Conservation (phyloP, 2,888 invertebrate genomes). For the Nomada hirtipes region DNA sequence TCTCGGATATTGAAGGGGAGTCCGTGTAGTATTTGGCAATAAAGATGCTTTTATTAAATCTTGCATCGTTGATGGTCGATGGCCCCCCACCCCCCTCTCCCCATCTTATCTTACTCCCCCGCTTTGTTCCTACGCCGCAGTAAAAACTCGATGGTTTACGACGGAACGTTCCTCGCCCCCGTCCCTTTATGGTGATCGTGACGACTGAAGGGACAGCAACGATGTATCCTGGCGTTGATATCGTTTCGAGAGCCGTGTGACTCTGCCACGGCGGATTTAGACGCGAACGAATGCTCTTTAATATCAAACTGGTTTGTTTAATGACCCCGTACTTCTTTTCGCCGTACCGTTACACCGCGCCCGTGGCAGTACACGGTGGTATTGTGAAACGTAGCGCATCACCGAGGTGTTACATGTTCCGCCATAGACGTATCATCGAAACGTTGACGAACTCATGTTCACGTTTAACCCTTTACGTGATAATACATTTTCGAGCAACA, state of each 20-base stretch:
- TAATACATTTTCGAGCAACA: too few relatives aligned
- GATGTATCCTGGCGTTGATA: constrained; percentile 37
- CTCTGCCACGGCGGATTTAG: constrained; percentile 35
- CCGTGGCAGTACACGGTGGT: constrained; percentile 18
- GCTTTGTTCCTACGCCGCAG: constrained; percentile 47
- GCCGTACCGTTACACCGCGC: constrained; percentile 44
- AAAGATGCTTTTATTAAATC: constrained; percentile 78
- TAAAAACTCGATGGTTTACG: constrained; percentile 61
- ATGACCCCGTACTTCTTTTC: constrained; percentile 47
- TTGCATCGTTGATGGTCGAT: constrained; percentile 22
- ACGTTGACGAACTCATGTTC: not conserved
- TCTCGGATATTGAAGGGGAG: constrained; percentile 12
- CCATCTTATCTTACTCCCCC: constrained; percentile 38
- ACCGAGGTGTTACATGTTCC: not conserved
- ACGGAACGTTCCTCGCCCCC: constrained; percentile 32
- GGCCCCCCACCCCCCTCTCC: not conserved
- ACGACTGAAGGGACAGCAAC: constrained; percentile 61
- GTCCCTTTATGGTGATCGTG: constrained; percentile 68
- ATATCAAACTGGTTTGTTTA: constrained; percentile 58
- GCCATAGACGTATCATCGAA: not conserved
- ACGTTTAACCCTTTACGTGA: too few relatives aligned
- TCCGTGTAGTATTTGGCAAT: constrained; percentile 69
- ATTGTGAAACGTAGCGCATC: constrained; percentile 32
- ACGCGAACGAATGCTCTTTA: constrained; percentile 36
- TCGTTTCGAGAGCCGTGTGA: constrained; percentile 18